Evolutionary conservation across 2,113 vertebrate genomes (phyloP).

Genomic region (Ornithorhynchus anatinus): DNA sequence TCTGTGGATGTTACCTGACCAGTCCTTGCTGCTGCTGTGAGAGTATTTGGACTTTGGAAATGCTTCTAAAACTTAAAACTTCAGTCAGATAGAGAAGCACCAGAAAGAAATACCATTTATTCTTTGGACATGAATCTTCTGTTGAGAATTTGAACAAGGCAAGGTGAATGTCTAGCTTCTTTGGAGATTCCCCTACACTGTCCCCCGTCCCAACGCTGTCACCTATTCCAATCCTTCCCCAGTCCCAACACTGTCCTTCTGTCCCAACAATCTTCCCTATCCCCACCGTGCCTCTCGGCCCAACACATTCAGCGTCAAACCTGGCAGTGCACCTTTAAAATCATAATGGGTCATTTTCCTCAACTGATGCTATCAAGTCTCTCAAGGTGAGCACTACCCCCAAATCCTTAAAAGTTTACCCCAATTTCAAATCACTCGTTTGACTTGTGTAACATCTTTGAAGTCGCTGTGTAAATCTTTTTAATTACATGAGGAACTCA

Average conservation of each 20-base stretch:
- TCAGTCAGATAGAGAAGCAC: not conserved
- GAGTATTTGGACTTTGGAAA: not conserved
- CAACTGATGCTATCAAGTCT: not conserved
- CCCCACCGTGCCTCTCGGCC: not conserved
- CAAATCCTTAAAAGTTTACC: not conserved
- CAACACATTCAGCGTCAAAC: rapidly evolving
- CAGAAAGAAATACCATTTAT: not conserved
- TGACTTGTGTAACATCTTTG: conserved; percentile 5
- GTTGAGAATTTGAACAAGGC: too few relatives aligned
- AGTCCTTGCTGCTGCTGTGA: too few relatives aligned
- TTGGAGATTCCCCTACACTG: too few relatives aligned
- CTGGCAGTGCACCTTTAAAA: not conserved
- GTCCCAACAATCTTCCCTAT: not conserved
- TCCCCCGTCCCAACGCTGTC: too few relatives aligned
- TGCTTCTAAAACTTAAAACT: not conserved
- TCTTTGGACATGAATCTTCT: too few relatives aligned
- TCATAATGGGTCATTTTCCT: too few relatives aligned
- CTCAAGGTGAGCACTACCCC: not conserved
- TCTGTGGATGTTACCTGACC: too few relatives aligned
- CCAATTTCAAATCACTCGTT: not conserved
- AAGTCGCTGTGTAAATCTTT: conserved; percentile 1
- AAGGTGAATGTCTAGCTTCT: too few relatives aligned
- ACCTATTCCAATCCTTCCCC: too few relatives aligned
- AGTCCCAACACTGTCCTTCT: too few relatives aligned
- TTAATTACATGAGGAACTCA: conserved; percentile 8